Conservation (phyloP, 1,140 invertebrate species). For the Agrypnia vestita region DNA sequence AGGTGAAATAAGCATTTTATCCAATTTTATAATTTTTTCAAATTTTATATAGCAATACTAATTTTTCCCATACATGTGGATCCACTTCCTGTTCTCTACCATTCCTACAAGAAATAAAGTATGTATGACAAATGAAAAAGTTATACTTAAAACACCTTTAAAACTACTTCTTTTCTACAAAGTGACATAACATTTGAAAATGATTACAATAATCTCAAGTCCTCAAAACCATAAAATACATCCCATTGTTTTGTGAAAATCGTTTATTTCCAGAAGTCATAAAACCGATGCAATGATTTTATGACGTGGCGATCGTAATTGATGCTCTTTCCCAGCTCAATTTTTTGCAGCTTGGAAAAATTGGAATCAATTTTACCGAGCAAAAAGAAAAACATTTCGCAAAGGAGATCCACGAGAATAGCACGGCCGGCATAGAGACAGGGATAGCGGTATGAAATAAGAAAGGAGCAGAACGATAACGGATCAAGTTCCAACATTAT, state of each 20-base stretch:
- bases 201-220: too few relatives aligned
- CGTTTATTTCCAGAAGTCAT: too few relatives aligned
- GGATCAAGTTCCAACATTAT: background rate
- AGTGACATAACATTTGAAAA: background rate
- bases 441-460: conserved; percentile 37
- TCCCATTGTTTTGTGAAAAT: too few relatives aligned
- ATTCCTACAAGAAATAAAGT: too few relatives aligned
- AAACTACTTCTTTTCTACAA: background rate
- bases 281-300: background rate
- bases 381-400: conserved; percentile 37
- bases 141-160: too few relatives aligned
- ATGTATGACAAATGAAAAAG: too few relatives aligned
- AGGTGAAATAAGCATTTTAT: too few relatives aligned
- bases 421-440: conserved; percentile 33
- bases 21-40: too few relatives aligned
- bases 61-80: too few relatives aligned
- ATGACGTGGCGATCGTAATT: conserved; percentile 8
- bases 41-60: too few relatives aligned
- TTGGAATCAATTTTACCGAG: conserved; percentile 43
- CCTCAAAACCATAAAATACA: too few relatives aligned
- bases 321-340: background rate
- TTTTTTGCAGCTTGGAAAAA: conserved; percentile 32
- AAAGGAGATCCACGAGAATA: conserved; percentile 33
- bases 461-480: conserved; percentile 1
- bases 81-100: too few relatives aligned